These are phyloP conservation scores for Rotaria magnacalcarata DNA, from an alignment of 2,888 invertebrate genomes.

Conservation along the genomic window DNA sequence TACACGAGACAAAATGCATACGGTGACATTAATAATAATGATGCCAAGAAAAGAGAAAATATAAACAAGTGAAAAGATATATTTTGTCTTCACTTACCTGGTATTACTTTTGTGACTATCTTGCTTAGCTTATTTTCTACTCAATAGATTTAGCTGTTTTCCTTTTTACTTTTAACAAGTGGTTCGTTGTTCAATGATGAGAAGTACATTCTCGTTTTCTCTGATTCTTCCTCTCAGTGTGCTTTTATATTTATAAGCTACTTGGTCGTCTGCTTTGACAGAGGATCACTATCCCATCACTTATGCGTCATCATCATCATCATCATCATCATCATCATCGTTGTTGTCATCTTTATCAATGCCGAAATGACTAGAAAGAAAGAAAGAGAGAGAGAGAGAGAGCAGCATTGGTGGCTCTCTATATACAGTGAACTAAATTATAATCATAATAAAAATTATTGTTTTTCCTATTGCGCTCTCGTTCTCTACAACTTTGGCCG, in stretches of 20 bases:
- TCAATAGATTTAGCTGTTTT: too few species aligned
- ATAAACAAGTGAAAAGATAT: not conserved
- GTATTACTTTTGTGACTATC: not conserved
- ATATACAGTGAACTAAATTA: not conserved
- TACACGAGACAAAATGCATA: not conserved
- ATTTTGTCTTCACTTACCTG: not conserved
- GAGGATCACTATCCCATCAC: slow-evolving; percentile 4
- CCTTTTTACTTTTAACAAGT: not conserved
- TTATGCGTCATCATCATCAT: not conserved
- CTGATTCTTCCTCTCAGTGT: not conserved
- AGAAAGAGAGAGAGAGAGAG: not conserved
- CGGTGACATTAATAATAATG: not conserved
- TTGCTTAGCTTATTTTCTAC: not conserved
- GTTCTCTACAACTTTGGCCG: not conserved
- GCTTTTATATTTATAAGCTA: not conserved
- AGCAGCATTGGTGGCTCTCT: not conserved
- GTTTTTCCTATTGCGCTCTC: not conserved
- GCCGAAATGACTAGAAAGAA: not conserved
- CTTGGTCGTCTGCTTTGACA: not conserved
- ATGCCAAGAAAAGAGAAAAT: not conserved
- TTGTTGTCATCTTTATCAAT: not conserved
- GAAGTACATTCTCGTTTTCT: not conserved
- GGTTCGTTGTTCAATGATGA: not conserved
- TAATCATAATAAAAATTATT: slow-evolving; percentile 22
- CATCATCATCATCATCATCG: not conserved